Base-by-base conservation (phyloP, 2,113 vertebrate species). In the Oreochromis niloticus region DNA sequence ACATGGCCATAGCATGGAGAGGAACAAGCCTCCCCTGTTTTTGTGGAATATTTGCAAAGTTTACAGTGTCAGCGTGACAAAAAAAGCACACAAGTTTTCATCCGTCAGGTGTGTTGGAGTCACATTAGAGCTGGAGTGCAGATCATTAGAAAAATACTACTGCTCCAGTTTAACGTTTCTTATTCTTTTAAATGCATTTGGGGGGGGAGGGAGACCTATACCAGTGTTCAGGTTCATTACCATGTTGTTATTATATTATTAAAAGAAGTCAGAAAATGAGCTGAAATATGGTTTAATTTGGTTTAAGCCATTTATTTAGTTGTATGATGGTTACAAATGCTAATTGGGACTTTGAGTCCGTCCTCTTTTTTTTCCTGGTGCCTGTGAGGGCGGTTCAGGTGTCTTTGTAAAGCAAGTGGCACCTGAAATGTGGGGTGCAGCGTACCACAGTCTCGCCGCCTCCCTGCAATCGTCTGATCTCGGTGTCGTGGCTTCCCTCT, bases 401-500 rank as follows among this genome's bases (percentile, higher is more conserved):
- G 24, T 61, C n/a, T 39, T 43, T 30, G 11, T 24, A 30, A 43
- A 50, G 66, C 34, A 48, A 68, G 7, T 48, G 63, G 9, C 52
- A 24, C 30, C 55, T 81, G 14, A 86, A 87, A 80, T 6, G 24
- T 82, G 59, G 54, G 27, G 71, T 6, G 3, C n/a, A 50, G 63
- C 46, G 55, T 4, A 66, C 86, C 24, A 36, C 73, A 52, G 11
- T 59, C 36, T 22, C 4, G 11, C 8, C 9, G 48, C 24, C 9
- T 73, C 54, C 3, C 56, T 6, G 27, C 61, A 24, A 63, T 63
- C 10, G 9, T 19, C 68, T 12, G 27, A 19, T 66, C 50, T 39
- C 7, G 50, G 63, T 30, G 59, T 86, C 90, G 88, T 2, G 16
- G 56, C 82, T 83, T 91, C 90, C 94, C 88, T 89, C 95, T 94